Conservation (phyloP, 2,888 invertebrate genomes). For the Onthophagus sagittarius region DNA sequence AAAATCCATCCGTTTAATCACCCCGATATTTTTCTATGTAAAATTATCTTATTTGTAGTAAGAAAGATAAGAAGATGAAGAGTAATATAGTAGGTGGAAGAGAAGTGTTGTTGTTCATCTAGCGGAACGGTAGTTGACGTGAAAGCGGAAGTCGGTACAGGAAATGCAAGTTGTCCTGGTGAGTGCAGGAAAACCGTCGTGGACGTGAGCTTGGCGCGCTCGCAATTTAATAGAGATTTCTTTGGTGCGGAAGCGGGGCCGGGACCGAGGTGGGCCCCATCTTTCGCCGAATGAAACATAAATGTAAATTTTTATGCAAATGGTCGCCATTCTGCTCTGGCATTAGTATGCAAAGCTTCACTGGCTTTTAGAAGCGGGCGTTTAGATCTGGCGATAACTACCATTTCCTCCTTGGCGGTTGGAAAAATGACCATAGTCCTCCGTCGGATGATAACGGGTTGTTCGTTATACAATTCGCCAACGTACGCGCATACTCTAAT, state of each 20-base stretch:
- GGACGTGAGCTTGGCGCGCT: neutral
- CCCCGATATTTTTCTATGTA: no score
- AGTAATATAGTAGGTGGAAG: neutral
- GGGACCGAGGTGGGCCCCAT: slow-evolving; percentile 16
- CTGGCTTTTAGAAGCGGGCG: slow-evolving; percentile 34
- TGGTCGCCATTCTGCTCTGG: slow-evolving; percentile 16
- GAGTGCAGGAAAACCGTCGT: slow-evolving; percentile 1
- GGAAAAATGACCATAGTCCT: slow-evolving; percentile 34
- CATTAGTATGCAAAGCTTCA: slow-evolving; percentile 39
- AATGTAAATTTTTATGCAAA: slow-evolving; percentile 39
- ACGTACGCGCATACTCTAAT: neutral
- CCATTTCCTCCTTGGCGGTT: slow-evolving; percentile 37
- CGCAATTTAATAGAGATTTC: neutral
- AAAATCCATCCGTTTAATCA: neutral
- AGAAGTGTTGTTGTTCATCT: neutral
- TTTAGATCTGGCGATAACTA: slow-evolving; percentile 38
- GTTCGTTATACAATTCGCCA: neutral
- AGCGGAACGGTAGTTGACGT: neutral
- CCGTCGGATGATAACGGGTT: neutral
- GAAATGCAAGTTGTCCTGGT: neutral
- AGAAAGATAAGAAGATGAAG: neutral
- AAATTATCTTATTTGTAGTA: no score
- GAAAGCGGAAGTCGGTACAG: neutral
- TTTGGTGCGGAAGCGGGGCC: neutral
- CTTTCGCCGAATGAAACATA: slow-evolving; percentile 29